Base-by-base conservation (phyloP, 35 echinoderm and acorn worm species). In the Eucidaris tribuloides region DNA sequence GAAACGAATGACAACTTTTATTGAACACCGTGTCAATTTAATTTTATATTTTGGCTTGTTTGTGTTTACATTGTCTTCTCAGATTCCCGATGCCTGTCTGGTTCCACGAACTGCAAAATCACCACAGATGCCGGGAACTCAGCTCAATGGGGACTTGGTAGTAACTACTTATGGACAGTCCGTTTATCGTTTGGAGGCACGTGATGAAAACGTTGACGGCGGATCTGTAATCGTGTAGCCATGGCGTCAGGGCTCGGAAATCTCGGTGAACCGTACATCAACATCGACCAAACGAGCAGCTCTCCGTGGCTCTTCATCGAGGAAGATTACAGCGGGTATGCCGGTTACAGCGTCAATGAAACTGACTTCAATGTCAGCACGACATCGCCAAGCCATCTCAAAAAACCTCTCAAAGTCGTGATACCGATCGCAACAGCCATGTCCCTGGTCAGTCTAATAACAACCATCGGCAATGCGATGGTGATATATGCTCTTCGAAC, bases 401-500 rank as follows among this genome's bases (percentile, higher is more conserved):
- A 35, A 33, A 76, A 42, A 45, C 58, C 85, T 42, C 60, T 88
- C 9, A n/a, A 58, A 34, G 57, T 81, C 33, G 58, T 62, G 44
- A 62, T 97, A 45, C 96, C 96, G 18, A 84, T 99, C 54, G 96
- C 86, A 3, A 90, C 77, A 19, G 31, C 89, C 19, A 90, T 99
- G 96, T 81, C 62, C 38, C 57, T 89, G 3, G 37, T 93, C 13
- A 93, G 90, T 49, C 72, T 99, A 35, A 74, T 99, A 55, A 99
- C 96, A 5, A 79, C 83, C 30, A 55, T 99, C 20, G 96, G 96
- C 2, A 99, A 99, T 64, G 82, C 88, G 25, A 64, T 99, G 30
- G 96, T 99, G 6, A 93, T 99, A 45, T 80, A 92, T 79, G 96
- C 96, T n/a, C 81, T 99, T 7, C 81, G 78, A 60, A 99, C 90